These are phyloP conservation scores for Patiria miniata DNA, from an alignment of 35 echinoderm and acorn worm species.

Conservation along the genomic window DNA sequence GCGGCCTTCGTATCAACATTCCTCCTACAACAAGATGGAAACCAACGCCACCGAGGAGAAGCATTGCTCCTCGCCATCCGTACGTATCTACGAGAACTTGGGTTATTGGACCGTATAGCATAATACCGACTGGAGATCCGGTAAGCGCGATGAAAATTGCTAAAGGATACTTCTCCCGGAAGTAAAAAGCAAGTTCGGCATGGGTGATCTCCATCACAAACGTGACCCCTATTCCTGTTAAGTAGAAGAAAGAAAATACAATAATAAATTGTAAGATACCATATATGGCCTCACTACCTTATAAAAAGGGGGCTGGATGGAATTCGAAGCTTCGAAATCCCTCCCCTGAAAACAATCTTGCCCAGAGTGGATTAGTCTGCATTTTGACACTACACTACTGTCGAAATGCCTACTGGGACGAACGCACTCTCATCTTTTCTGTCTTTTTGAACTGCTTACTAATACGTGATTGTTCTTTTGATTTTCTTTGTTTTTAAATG, in stretches of 20 bases:
- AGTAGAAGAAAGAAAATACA: neutral
- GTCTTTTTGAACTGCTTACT: too few species aligned
- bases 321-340: too few species aligned
- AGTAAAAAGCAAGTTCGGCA: slow-evolving; percentile 28
- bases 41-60: slow-evolving; percentile 24
- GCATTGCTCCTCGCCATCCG: slow-evolving; percentile 55
- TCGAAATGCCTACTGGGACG: too few species aligned
- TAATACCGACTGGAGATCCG: slow-evolving; percentile 31
- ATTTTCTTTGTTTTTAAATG: too few species aligned
- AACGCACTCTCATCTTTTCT: too few species aligned
- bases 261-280: too few species aligned
- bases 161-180: slow-evolving; percentile 13
- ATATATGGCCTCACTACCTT: too few species aligned
- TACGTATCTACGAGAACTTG: slow-evolving; percentile 9
- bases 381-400: too few species aligned
- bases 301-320: too few species aligned
- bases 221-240: slow-evolving; percentile 28
- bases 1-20: neutral
- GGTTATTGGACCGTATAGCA: slow-evolving; percentile 32
- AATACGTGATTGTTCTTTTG: too few species aligned
- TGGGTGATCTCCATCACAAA: slow-evolving; percentile 3
- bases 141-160: slow-evolving; percentile 11
- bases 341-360: too few species aligned
- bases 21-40: slow-evolving; percentile 31
- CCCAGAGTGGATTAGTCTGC: too few species aligned